Base-by-base conservation (phyloP, 2,888 invertebrate genomes). In the Lasioglossum villosulum region DNA sequence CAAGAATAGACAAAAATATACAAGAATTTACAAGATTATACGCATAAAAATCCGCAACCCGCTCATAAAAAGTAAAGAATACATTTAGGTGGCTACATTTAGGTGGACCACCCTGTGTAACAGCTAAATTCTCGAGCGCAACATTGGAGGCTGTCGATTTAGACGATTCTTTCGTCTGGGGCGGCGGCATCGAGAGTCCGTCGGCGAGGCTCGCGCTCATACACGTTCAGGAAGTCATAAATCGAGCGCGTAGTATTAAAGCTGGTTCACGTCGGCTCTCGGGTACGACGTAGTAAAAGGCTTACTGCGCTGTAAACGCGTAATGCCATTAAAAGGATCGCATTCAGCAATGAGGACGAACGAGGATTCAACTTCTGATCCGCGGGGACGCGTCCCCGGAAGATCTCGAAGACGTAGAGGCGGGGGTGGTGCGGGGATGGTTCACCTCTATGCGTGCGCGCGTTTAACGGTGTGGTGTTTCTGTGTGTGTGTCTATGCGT, bases 241-340 rank as follows among this genome's bases (percentile, higher is more conserved):
- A 88, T 87, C 83, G 83, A 71, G 86, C 74, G 71, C 70, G 83
- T 80, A 82, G 84, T 78, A 80, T 88, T 83, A 88, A 88, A 90
- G 80, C 84, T 84, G 80, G 83, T 80, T 82, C 82, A 83, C 83
- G 78, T 82, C 83, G 82, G 75, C 37, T 56, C 45, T 56, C 75
- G 56, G 76, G 86, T 75, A 79, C 75, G 68, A 23, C 82, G 86
- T 27, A 83, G 89, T 80, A 87, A 86, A 87, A 79, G 86, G 89
- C 88, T 87, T 88, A 90, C 84, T 80, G 72, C 79, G 86, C 86
- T 76, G 88, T 90, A 88, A 89, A 89, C 83, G 89, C 85, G 81
- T 89, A 91, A 91, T 90, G 86, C 87, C 88, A 90, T 91, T 91
- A 91, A 88, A 82, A 84, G 81, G 82, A 88, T 84, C 86, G 77